Percentiles rank a stretch among this genome's conserved stretches.
Evolutionary conservation across 2,113 vertebrate species (phyloP).

Genomic region (Trichomycterus rosablanca): DNA sequence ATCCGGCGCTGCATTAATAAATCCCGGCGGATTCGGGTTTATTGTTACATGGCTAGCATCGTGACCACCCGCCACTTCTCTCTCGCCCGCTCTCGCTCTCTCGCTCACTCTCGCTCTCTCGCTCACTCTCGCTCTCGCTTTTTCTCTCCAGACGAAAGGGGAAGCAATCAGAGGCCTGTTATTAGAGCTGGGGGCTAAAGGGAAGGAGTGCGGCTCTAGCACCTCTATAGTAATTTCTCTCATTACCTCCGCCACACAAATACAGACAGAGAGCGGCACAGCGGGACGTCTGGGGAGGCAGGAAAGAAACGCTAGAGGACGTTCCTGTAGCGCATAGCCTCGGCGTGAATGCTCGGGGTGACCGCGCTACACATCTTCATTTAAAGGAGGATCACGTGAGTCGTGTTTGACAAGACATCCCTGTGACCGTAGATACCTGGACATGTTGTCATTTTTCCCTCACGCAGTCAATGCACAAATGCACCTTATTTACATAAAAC

Average conservation of each 20-base stretch:
- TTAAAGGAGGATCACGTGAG: no score
- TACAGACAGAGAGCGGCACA: slow-evolving; percentile 27
- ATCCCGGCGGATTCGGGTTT: slow-evolving; percentile 59
- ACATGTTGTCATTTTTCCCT: no score
- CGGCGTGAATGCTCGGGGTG: slow-evolving; percentile 18
- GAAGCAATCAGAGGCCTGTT: slow-evolving; percentile 53
- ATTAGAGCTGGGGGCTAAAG: slow-evolving; percentile 46
- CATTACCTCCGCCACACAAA: slow-evolving; percentile 36
- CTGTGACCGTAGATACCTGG: no score
- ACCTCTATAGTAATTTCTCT: slow-evolving; percentile 45
- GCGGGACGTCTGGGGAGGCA: slow-evolving; percentile 17
- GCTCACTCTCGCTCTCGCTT: slow-evolving; percentile 16
- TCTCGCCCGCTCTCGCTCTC: slow-evolving; percentile 23
- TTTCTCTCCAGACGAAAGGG: slow-evolving; percentile 44
- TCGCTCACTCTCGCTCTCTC: slow-evolving; percentile 19
- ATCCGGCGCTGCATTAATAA: slow-evolving; percentile 63
- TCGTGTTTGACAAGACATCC: no score
- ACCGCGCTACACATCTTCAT: slow-evolving; percentile 12
- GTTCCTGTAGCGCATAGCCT: slow-evolving; percentile 5
- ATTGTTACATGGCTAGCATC: slow-evolving; percentile 47
- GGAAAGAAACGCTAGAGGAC: slow-evolving; percentile 23
- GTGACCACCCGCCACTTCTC: slow-evolving; percentile 25
- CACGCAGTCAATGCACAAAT: no score
- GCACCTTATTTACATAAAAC: no score
- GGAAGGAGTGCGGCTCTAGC: slow-evolving; percentile 39